Base-by-base conservation (phyloP, 2,888 invertebrate genomes). In the Cheilosia vulpina region DNA sequence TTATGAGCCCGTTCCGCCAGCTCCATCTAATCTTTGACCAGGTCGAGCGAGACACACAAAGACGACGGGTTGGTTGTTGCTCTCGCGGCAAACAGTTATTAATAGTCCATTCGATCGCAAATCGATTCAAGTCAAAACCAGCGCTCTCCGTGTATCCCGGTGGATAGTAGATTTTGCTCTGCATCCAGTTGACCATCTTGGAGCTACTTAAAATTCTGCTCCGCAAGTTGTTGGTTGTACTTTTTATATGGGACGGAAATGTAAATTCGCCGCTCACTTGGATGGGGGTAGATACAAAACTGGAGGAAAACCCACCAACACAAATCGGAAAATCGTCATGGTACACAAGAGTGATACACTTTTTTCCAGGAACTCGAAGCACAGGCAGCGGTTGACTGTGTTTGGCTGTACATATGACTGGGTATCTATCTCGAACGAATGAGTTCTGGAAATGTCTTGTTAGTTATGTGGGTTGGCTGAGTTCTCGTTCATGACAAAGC, bases 321-420 rank as follows among this genome's bases (percentile, higher is more conserved):
- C 72, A 81, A 80, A 80, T 85, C 80, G 85, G 76, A 80, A 85
- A 85, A 80, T 85, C 85, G 85, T 81, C 85, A 85, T 81, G 80
- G 60, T 63, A 80, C 85, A 85, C 4, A 2, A 31, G 31, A 80
- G 81, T 85, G 85, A 85, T 80, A 85, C 85, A 80, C 50, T 63
- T 85, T 72, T 78, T 84, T 84, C 84, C 75, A 71, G 66, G 79
- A 84, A 84, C 79, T 79, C 34, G 57, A 63, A 68, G 43, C 55
- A 19, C 24, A 41, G 27, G 2, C 6, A 27, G 62, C 57, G 66
- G 57, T 63, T 69, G 24, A 50, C 38, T 47, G 9, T 34, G 50
- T 9, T 24, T 38, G 27, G 31, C 2, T n/a, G 17, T 17, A 27
- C 6, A 7, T 27, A 27, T 27, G 27, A 27, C 34, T 27, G 9